Conservation (phyloP, 2,797 vertebrate species). For the Lacerta bilineata region DNA sequence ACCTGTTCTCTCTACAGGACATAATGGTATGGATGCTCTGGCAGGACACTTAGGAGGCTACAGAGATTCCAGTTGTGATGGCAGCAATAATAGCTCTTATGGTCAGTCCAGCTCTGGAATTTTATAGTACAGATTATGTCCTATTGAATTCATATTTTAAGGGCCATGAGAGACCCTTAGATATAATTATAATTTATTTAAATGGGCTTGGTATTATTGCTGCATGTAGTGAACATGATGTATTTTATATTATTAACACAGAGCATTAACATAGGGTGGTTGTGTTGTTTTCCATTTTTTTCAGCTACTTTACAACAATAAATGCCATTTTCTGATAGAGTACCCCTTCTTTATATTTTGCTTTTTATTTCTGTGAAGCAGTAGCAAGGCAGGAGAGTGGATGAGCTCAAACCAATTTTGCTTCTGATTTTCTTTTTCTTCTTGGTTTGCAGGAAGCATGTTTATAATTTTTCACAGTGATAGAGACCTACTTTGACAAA, state of each 20-base stretch:
- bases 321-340: constrained; percentile 61
- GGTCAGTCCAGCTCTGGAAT: background rate
- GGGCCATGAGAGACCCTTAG: constrained; percentile 61
- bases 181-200: background rate
- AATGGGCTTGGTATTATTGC: constrained; percentile 53
- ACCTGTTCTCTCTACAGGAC: background rate
- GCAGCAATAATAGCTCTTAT: background rate
- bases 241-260: constrained; percentile 69
- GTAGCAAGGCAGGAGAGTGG: background rate
- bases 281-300: constrained; percentile 65
- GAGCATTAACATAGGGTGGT: constrained; percentile 56
- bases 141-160: constrained; percentile 43
- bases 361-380: constrained; percentile 29
- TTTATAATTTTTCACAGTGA: constrained; percentile 5
- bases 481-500: background rate
- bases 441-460: constrained; percentile 7
- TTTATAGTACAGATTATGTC: constrained; percentile 1
- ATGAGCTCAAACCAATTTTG: constrained; percentile 7
- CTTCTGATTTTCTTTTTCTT: constrained; percentile 28
- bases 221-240: constrained; percentile 71
- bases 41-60: background rate
- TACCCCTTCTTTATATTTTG: constrained; percentile 14
- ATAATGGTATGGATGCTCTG: background rate
- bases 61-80: background rate
- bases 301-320: constrained; percentile 70